Conservation (phyloP, 1,140 invertebrate species). For the Drosophila virilis region DNA sequence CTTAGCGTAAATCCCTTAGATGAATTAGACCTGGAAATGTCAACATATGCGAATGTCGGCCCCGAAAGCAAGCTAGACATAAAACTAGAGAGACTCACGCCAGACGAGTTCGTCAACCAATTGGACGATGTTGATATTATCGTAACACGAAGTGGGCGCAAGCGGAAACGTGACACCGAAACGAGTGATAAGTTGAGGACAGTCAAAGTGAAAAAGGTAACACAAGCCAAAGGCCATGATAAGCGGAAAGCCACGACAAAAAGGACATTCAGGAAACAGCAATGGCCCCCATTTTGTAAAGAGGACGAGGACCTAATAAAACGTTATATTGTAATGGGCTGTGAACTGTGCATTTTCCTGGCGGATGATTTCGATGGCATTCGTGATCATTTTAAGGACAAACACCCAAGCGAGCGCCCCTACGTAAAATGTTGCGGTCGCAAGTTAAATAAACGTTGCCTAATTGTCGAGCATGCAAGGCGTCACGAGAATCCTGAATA, state of each 20-base stretch:
- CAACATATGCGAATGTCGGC: constrained; percentile 13
- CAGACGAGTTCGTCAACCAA: constrained; percentile 47
- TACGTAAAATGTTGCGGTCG: constrained; percentile 75
- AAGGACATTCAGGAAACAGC: constrained; percentile 61
- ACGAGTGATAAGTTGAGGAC: constrained; percentile 24
- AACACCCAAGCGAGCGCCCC: constrained; percentile 61
- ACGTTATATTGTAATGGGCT: constrained; percentile 78
- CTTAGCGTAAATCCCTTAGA: constrained; percentile 67
- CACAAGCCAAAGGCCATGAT: constrained; percentile 27
- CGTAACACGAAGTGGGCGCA: constrained; percentile 64
- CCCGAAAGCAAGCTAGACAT: constrained; percentile 55
- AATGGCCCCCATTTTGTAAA: constrained; percentile 68
- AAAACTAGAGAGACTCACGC: constrained; percentile 57
- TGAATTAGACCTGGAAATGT: constrained; percentile 53
- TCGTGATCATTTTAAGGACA: constrained; percentile 70
- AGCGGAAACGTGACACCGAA: constrained; percentile 53
- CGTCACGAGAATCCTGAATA: constrained; percentile 78
- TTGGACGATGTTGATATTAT: constrained; percentile 56
- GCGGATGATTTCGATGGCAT: constrained; percentile 72
- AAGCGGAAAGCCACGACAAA: constrained; percentile 48
- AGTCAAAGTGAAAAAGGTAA: constrained; percentile 36
- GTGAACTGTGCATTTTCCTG: constrained; percentile 75
- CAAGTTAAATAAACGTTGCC: constrained; percentile 70
- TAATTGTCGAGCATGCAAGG: constrained; percentile 72
- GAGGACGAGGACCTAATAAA: constrained; percentile 76